phyloP scores from a whole-genome alignment of 2,113 vertebrate species.

The Zosterops hypoxanthus region DNA sequence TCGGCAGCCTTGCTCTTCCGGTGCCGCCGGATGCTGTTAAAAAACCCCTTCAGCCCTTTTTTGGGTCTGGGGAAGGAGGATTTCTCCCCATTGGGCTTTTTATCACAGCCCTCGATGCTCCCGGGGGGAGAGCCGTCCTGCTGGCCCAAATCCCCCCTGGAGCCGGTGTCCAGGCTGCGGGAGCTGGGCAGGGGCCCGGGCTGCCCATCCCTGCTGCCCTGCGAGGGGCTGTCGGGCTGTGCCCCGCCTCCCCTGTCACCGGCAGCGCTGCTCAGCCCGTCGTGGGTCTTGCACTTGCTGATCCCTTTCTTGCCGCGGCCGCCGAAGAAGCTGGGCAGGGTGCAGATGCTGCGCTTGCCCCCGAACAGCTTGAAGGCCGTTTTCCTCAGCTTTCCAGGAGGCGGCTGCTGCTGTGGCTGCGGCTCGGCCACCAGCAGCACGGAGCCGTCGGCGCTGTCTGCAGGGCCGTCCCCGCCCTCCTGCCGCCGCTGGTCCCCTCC shows the following conservation, averaged over 20 bases:
- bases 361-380: conserved; percentile 92
- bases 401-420: conserved; percentile 12
- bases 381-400: conserved; percentile 86
- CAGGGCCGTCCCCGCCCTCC: conserved; percentile 25
- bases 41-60: conserved; percentile 89
- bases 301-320: conserved; percentile 86
- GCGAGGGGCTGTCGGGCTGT: neutral
- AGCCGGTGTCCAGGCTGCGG: conserved; percentile 55
- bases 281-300: conserved; percentile 91
- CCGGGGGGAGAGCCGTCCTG: conserved; percentile 64
- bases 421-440: neutral
- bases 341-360: conserved; percentile 90
- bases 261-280: conserved; percentile 80
- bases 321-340: conserved; percentile 92
- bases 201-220: neutral
- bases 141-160: conserved; percentile 36
- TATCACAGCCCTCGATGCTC: conserved; percentile 72
- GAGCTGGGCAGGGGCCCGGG: conserved; percentile 59
- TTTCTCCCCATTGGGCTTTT: conserved; percentile 75
- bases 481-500: neutral
- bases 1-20: conserved; percentile 82
- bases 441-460: conserved; percentile 44
- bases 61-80: conserved; percentile 81
- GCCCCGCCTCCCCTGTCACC: conserved; percentile 58
- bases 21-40: conserved; percentile 90